Percentiles rank a stretch among this genome's conserved stretches.
These are phyloP conservation scores for Furcula furcula DNA, from an alignment of 2,888 invertebrate genomes.

Conservation along the genomic window DNA sequence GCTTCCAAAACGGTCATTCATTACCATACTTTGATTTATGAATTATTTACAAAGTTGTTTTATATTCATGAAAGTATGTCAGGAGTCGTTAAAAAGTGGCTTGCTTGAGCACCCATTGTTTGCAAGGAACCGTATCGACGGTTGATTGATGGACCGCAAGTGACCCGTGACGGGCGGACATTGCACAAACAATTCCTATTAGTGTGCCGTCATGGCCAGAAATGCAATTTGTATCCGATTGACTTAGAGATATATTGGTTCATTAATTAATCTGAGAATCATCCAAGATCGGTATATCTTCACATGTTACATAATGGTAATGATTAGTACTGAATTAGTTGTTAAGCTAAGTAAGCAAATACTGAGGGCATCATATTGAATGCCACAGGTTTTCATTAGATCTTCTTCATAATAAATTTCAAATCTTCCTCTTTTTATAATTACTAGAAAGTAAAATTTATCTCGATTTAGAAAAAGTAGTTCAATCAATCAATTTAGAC, in stretches of 20 bases:
- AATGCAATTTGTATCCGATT: conserved; percentile 31
- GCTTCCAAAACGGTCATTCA: background rate
- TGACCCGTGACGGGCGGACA: conserved; percentile 40
- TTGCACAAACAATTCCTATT: conserved; percentile 27
- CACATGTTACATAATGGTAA: no score
- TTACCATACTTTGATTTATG: conserved; percentile 27
- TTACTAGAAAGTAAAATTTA: no score
- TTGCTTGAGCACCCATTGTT: conserved; percentile 34
- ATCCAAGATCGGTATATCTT: background rate
- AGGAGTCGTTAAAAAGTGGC: conserved; percentile 36
- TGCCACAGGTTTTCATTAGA: no score
- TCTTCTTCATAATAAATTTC: no score
- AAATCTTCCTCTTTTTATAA: no score
- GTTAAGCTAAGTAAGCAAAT: no score
- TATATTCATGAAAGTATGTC: conserved; percentile 37
- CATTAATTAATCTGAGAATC: conserved; percentile 10
- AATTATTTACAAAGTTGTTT: conserved; percentile 27
- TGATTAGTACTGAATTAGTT: no score
- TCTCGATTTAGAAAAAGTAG: no score
- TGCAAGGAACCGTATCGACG: conserved; percentile 30
- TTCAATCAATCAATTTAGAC: no score
- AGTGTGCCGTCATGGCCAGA: conserved; percentile 8
- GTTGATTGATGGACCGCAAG: conserved; percentile 36
- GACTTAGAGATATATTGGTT: conserved; percentile 25
- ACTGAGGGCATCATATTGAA: no score